phyloP scores from a whole-genome alignment of 2,113 vertebrate species.

The Australoheros scitulus region DNA sequence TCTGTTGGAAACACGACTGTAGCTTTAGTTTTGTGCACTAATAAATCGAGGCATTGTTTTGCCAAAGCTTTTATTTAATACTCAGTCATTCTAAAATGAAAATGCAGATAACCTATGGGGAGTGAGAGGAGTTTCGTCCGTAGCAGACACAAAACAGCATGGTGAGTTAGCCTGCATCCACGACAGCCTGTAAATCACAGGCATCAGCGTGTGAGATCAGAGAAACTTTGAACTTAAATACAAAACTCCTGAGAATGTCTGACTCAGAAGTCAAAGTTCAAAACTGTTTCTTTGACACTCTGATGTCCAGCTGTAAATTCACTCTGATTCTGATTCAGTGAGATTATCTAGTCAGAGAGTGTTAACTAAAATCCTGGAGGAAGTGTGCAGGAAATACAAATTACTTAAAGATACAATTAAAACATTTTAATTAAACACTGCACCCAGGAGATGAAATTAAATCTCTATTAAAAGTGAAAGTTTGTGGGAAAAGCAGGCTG shows the following conservation, averaged over 20 bases:
- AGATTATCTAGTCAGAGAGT: neutral
- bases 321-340: neutral
- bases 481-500: neutral
- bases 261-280: neutral
- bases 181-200: neutral
- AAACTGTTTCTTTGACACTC: neutral
- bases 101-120: neutral
- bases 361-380: neutral
- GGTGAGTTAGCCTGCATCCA: neutral
- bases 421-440: neutral
- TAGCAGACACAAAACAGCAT: rapidly evolving
- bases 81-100: neutral
- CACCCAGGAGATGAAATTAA: neutral
- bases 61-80: neutral
- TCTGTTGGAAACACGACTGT: neutral
- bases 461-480: neutral
- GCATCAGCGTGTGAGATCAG: neutral
- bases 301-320: neutral
- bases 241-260: neutral
- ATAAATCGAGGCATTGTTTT: neutral
- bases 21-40: neutral
- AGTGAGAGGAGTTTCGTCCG: neutral
- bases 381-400: neutral
- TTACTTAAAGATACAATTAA: neutral
- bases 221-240: neutral